These are phyloP conservation scores for Silurus meridionalis DNA, from an alignment of 2,113 vertebrate genomes.

Conservation along the genomic window DNA sequence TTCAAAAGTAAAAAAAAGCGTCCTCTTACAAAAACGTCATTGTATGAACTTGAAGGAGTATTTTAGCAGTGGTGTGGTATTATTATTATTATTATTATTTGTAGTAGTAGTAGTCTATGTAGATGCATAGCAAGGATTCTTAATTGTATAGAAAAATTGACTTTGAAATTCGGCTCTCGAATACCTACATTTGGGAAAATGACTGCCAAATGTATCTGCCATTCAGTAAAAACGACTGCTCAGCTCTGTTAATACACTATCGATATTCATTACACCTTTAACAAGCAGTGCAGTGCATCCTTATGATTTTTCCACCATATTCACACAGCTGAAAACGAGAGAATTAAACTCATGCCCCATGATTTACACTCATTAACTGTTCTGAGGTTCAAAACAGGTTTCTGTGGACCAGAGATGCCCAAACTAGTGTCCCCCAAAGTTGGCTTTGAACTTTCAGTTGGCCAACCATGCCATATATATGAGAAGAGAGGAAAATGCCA, in stretches of 20 bases:
- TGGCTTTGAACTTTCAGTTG: too few species aligned
- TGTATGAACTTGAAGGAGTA: background rate
- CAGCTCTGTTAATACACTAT: background rate
- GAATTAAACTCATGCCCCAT: background rate
- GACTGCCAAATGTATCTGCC: background rate
- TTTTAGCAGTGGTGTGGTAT: background rate
- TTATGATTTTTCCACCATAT: background rate
- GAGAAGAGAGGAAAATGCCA: too few species aligned
- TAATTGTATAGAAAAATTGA: too few species aligned
- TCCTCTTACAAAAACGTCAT: background rate
- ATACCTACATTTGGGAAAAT: too few species aligned
- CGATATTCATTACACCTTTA: background rate
- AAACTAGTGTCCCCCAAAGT: too few species aligned
- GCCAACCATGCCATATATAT: too few species aligned
- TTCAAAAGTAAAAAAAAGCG: background rate
- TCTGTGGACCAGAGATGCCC: background rate
- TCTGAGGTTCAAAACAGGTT: background rate
- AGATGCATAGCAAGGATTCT: too few species aligned
- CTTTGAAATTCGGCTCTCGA: too few species aligned
- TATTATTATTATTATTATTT: too few species aligned
- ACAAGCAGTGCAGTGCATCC: background rate
- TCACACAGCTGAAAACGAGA: background rate
- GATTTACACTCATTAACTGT: background rate
- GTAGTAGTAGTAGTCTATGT: too few species aligned
- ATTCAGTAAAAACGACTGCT: background rate